A percentile compares a stretch with the other conserved stretches of the same genome.
Conservation (phyloP, 2,797 vertebrate genomes). For the Netta rufina region DNA sequence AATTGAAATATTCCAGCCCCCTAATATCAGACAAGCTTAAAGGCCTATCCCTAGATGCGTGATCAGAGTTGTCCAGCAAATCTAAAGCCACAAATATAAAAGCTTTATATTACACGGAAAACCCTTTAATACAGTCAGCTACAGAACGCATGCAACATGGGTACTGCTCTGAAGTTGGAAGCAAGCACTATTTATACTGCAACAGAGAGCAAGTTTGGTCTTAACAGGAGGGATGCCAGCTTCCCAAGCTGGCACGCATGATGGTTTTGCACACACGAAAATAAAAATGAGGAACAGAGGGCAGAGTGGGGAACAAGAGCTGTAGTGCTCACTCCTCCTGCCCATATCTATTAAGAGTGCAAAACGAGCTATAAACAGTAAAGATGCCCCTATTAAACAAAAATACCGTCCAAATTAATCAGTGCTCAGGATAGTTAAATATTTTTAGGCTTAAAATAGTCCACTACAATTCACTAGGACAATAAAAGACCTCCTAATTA, state of each 20-base stretch:
- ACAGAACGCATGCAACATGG: not conserved
- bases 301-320: conserved; percentile 51
- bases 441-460: conserved; percentile 35
- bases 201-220: conserved; percentile 58
- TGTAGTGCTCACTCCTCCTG: conserved; percentile 46
- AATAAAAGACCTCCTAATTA: not conserved
- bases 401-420: not conserved
- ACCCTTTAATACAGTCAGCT: not conserved
- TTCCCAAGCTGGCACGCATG: conserved; percentile 62
- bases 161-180: conserved; percentile 53
- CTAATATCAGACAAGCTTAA: not conserved
- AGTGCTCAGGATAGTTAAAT: not conserved
- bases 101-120: not conserved
- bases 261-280: conserved; percentile 40
- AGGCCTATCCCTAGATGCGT: not conserved
- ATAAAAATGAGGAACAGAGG: conserved; percentile 55
- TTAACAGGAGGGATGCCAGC: conserved; percentile 63
- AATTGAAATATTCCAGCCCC: not conserved
- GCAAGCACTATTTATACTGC: conserved; percentile 59
- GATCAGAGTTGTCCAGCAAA: not conserved
- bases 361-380: conserved; percentile 50
- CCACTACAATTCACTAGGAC: not conserved
- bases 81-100: conserved; percentile 8
- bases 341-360: not conserved
- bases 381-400: conserved; percentile 29